Conservation (phyloP, 2,888 invertebrate species). For the Drosophila cyrtoloma region DNA sequence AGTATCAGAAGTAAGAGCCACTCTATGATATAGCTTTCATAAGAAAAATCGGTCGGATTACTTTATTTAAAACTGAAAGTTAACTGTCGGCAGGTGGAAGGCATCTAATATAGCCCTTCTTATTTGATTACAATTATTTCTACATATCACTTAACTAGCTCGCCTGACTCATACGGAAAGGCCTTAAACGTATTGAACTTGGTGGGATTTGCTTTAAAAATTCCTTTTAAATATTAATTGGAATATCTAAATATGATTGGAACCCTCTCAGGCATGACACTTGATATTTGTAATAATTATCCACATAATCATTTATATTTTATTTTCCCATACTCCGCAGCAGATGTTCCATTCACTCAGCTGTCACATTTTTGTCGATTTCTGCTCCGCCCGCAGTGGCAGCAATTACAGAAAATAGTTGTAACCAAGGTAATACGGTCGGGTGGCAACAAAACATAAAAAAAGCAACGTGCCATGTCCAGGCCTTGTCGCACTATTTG, state of each 20-base stretch:
- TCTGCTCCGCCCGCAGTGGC: slow-evolving; percentile 10
- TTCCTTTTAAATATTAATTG: neutral
- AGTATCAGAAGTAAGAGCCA: too few species aligned
- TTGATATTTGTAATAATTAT: neutral
- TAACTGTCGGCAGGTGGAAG: neutral
- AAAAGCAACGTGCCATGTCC: slow-evolving; percentile 50
- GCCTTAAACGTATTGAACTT: neutral
- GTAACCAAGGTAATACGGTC: slow-evolving; percentile 47
- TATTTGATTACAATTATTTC: neutral
- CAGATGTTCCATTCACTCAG: slow-evolving; percentile 40
- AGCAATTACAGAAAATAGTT: slow-evolving; percentile 40
- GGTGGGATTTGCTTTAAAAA: neutral
- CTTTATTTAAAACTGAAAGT: neutral
- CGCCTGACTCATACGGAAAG: neutral
- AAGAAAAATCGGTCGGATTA: neutral
- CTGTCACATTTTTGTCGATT: slow-evolving; percentile 39
- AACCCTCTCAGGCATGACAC: neutral
- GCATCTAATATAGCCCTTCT: fast-evolving
- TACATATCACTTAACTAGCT: neutral
- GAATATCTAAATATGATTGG: neutral
- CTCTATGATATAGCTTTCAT: neutral
- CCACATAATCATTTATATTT: neutral
- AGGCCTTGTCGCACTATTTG: slow-evolving; percentile 41
- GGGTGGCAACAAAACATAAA: slow-evolving; percentile 29
- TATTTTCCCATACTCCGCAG: neutral